phyloP scores from a whole-genome alignment of 2,797 vertebrate species.

The Macropus fuliginosus region DNA sequence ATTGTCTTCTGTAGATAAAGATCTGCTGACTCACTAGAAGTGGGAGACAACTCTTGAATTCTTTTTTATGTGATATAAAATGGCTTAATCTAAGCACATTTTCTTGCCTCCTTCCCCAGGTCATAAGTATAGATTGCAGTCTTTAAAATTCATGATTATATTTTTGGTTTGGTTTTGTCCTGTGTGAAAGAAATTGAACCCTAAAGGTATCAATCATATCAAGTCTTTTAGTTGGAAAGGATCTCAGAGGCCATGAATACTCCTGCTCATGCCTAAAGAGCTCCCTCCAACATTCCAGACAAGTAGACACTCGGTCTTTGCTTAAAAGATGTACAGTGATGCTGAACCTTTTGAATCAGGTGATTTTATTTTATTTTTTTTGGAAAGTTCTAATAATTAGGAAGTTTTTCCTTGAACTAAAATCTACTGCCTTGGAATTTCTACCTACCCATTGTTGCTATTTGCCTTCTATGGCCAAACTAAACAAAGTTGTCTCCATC shows the following conservation, averaged over 20 bases:
- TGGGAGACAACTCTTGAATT: not conserved
- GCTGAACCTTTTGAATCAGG: not conserved
- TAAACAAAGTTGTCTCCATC: not conserved
- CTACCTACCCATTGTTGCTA: not conserved
- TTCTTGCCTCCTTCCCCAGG: not conserved
- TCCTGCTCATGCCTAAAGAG: not conserved
- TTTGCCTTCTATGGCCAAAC: not conserved
- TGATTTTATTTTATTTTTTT: not conserved
- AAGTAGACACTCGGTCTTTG: not conserved
- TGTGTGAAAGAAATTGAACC: not conserved
- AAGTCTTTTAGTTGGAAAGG: not conserved
- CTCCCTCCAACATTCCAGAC: not conserved
- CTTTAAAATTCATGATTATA: conserved; percentile 3
- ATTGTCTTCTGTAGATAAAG: conserved; percentile 38
- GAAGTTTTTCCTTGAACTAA: not conserved
- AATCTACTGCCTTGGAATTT: not conserved
- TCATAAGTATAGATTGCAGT: not conserved
- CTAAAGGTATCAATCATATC: not conserved
- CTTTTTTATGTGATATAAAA: conserved; percentile 1
- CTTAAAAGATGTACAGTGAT: not conserved
- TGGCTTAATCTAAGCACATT: not conserved
- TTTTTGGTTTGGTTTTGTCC: not conserved
- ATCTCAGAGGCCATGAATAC: not conserved
- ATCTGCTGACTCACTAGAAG: conserved; percentile 7
- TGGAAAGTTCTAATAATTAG: not conserved